These are phyloP conservation scores for Drosophila tristis DNA, from an alignment of 1,140 invertebrate species.

Conservation along the genomic window DNA sequence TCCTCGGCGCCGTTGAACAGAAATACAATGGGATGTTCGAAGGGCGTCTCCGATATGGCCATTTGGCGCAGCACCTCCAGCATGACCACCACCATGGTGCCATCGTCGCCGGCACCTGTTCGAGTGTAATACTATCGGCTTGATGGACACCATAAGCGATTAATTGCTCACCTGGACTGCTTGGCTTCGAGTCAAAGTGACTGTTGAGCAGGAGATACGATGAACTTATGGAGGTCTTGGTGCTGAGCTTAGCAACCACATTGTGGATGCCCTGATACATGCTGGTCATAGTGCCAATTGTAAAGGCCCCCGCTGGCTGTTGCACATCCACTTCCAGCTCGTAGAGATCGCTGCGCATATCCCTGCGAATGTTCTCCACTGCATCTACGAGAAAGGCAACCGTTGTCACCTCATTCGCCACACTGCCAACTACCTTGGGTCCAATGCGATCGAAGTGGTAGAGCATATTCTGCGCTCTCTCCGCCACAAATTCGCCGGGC, in stretches of 20 bases:
- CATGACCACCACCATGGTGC: constrained; percentile 96
- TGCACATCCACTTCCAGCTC: constrained; percentile 72
- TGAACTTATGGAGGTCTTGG: constrained; percentile 70
- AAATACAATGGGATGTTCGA: constrained; percentile 87
- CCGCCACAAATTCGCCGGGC: constrained; percentile 62
- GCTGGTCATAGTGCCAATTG: constrained; percentile 90
- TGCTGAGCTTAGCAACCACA: constrained; percentile 90
- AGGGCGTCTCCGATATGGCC: constrained; percentile 42
- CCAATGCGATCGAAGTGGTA: constrained; percentile 89
- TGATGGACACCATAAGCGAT: too few relatives aligned
- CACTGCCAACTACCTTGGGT: constrained; percentile 87
- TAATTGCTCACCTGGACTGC: constrained; percentile 86
- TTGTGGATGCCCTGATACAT: constrained; percentile 90
- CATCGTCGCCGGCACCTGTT: constrained; percentile 86
- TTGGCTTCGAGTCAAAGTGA: constrained; percentile 95
- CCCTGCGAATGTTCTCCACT: constrained; percentile 46
- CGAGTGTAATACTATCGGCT: neutral
- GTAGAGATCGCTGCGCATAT: constrained; percentile 55
- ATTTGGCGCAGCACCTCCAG: constrained; percentile 89
- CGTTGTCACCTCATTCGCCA: constrained; percentile 87
- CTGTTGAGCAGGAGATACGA: constrained; percentile 93
- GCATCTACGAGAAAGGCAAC: constrained; percentile 85
- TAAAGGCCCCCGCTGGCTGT: constrained; percentile 89
- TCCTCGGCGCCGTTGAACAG: constrained; percentile 95
- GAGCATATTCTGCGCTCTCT: constrained; percentile 84